Conservation (phyloP, 1,140 invertebrate species). For the Ostrea denselamellosa region DNA sequence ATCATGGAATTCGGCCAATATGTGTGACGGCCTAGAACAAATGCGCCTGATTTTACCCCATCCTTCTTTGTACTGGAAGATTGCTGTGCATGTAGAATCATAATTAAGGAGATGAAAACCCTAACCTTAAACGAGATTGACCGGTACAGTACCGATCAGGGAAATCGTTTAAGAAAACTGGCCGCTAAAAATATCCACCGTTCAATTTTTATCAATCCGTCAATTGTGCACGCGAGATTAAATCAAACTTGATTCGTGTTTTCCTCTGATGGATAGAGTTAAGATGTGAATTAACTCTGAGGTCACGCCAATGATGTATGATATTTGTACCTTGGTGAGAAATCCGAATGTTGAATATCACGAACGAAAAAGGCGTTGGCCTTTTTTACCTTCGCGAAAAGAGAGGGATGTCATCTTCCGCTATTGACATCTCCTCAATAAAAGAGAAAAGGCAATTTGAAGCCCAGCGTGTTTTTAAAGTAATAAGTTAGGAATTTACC, state of each 20-base stretch:
- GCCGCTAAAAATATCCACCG: constrained; percentile 17
- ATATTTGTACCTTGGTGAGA: not conserved
- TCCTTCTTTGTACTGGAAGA: not conserved
- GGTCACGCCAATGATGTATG: constrained; percentile 34
- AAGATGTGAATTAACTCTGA: constrained; percentile 12
- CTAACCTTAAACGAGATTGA: constrained; percentile 7
- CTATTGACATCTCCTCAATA: not conserved
- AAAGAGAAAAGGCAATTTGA: not conserved
- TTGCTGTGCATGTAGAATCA: not conserved
- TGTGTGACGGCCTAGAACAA: not conserved
- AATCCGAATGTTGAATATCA: not conserved
- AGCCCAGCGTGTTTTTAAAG: not conserved
- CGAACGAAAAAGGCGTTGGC: not conserved
- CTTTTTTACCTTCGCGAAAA: not conserved
- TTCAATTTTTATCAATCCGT: constrained; percentile 38
- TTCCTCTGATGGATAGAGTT: not conserved
- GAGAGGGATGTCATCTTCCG: not conserved
- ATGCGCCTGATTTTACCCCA: not conserved
- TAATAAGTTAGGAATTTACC: constrained; percentile 26
- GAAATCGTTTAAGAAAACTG: constrained; percentile 28
- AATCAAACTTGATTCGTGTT: constrained; percentile 33
- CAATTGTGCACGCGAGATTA: constrained; percentile 32
- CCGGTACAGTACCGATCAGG: not conserved
- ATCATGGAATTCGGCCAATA: constrained; percentile 3
- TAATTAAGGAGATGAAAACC: constrained; percentile 17